Evolutionary conservation across 2,113 vertebrate species (phyloP), one percentile per base, ranked within the genome.

Genomic region (Heterocephalus glaber): DNA sequence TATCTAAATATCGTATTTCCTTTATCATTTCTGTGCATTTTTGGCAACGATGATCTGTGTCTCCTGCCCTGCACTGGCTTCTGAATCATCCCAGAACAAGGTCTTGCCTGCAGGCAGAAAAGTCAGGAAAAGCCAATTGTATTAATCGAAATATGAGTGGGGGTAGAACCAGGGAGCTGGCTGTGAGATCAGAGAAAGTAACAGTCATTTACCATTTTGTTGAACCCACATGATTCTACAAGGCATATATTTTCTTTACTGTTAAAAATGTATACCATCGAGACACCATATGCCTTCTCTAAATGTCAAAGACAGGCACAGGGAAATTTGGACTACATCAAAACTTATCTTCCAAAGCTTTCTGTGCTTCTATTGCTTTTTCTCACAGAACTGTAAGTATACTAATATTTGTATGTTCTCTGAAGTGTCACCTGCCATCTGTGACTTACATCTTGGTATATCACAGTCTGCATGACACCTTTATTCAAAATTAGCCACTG

Each of bases 381-480:
- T 63, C 41, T 89, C 52, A 12, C 54, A 80, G 61, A 76, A 35
- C 82, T 88, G 28, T 52, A 88, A 89, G 74, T 61, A 38, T 66
- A 89, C 84, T 89, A 86, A 56, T 89, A 76, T 89, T 92, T 93
- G 63, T 61, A 56, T 93, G 89, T 74, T 96, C 95, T 84, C 54
- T 41, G 30, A 91, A 89, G 89, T 89, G 63, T 84, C 86, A 87
- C 89, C 88, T 76, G 65, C 95, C 96, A 94, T 96, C 96, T 98
- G 95, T 81, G 80, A 96, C 95, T 93, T 91, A 54, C 2, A 47
- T 80, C 90, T 97, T 70, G 83, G 49, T 80, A 24, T 93, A 96
- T 97, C 93, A 89, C 86, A 97, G 95, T 96, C 97, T 95, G 30
- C 47, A 61, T 89, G 93, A 96, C 95, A 96, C 95, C 74, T 92